Conservation (phyloP, 2,797 vertebrate genomes). For the Odontamblyopus lacepedii region DNA sequence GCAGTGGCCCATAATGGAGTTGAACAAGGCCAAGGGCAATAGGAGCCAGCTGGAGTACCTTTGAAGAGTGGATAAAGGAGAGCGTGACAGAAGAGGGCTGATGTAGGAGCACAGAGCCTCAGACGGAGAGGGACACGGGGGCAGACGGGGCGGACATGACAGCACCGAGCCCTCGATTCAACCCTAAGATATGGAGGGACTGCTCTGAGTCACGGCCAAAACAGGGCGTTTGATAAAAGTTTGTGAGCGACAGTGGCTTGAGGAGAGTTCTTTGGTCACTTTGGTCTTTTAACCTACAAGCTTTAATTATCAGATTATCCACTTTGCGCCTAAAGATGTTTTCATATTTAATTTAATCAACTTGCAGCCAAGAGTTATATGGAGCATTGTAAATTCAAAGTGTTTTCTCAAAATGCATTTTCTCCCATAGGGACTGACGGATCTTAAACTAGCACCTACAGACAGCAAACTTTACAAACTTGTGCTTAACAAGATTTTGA, state of each 20-base stretch:
- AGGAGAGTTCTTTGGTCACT: background rate
- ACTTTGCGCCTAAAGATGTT: no score
- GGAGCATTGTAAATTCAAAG: no score
- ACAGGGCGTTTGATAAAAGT: background rate
- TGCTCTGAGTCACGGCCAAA: background rate
- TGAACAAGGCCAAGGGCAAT: conserved; percentile 40
- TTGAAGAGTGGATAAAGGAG: conserved; percentile 37
- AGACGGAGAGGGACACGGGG: conserved; percentile 23
- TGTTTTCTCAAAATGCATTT: no score
- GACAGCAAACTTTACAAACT: no score
- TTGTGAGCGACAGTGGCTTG: background rate
- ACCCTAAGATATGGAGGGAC: conserved; percentile 8
- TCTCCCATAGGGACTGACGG: no score
- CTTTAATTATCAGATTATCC: no score
- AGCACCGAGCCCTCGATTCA: conserved; percentile 29
- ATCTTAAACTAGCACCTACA: no score
- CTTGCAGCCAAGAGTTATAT: no score
- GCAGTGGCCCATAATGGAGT: conserved; percentile 27
- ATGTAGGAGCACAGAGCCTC: conserved; percentile 13
- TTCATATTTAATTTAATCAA: no score
- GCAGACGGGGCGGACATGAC: conserved; percentile 28
- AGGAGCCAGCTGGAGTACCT: conserved; percentile 19
- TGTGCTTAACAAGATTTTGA: no score
- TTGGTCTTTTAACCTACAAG: no score
- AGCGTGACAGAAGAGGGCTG: conserved; percentile 11